Evolutionary conservation across 2,888 invertebrate genomes (phyloP).

Genomic region (Polydrusus pterygomalis): DNA sequence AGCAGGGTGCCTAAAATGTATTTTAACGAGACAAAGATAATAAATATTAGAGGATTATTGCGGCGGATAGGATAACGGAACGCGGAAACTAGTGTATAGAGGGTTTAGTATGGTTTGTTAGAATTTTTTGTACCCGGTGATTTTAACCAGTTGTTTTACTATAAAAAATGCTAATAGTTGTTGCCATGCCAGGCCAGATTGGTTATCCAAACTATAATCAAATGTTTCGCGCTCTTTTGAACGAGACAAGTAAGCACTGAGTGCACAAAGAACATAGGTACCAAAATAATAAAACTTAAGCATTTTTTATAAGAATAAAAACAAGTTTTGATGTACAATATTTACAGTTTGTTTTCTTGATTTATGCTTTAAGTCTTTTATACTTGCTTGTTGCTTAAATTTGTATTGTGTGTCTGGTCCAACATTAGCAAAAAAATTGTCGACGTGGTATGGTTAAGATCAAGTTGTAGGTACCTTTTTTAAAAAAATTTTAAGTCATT

Average conservation of each 20-base stretch:
- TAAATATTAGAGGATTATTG: conserved; percentile 2
- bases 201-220: no score
- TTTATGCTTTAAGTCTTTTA: conserved; percentile 25
- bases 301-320: not conserved
- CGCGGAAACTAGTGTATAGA: not conserved
- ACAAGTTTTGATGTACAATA: conserved; percentile 1
- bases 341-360: conserved; percentile 11
- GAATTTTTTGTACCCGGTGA: conserved; percentile 10
- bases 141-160: not conserved
- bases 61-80: not conserved
- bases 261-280: no score
- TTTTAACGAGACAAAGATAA: conserved; percentile 1
- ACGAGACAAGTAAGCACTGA: no score
- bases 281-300: no score
- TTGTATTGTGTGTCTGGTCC: not conserved
- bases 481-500: no score
- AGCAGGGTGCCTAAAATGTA: conserved; percentile 1
- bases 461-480: no score
- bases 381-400: conserved; percentile 15
- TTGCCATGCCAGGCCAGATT: no score
- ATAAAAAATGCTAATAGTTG: no score
- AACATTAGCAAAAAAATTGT: not conserved
- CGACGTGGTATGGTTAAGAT: not conserved
- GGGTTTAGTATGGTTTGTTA: conserved; percentile 4
- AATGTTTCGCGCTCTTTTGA: no score